phyloP scores from a whole-genome alignment of 2,888 invertebrate genomes.

The Scaptomyza caliginosa region DNA sequence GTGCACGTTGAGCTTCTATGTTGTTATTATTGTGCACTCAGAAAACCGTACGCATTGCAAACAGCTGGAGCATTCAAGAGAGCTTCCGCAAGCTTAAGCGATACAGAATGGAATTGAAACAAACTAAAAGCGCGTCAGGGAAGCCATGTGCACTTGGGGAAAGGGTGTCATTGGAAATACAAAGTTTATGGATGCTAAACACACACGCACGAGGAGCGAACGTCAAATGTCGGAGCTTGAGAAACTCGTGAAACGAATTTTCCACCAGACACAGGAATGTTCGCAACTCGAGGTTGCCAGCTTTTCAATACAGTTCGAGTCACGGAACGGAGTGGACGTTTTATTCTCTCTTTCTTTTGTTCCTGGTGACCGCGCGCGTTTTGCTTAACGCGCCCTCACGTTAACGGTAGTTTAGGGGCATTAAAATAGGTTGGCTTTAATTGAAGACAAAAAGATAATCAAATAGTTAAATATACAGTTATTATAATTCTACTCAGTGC shows the following conservation, averaged over 20 bases:
- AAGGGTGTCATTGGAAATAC: conserved; percentile 78
- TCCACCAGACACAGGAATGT: conserved; percentile 35
- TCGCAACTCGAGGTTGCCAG: conserved; percentile 33
- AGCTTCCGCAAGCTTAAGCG: conserved; percentile 27
- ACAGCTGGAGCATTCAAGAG: conserved; percentile 59
- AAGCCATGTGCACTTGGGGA: conserved; percentile 44
- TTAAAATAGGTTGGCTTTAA: conserved; percentile 8
- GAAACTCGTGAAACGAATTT: conserved; percentile 37
- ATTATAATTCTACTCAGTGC: not conserved
- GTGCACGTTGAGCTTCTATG: conserved; percentile 3
- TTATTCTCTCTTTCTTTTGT: not conserved
- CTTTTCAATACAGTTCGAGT: conserved; percentile 81
- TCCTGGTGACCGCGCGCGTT: conserved; percentile 13
- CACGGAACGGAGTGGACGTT: conserved; percentile 72
- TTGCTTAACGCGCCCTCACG: conserved; percentile 26
- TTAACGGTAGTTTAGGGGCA: conserved; percentile 30
- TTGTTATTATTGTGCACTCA: conserved; percentile 45
- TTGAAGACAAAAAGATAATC: not conserved
- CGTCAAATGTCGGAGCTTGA: conserved; percentile 50
- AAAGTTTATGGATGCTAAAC: conserved; percentile 65
- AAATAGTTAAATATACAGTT: not conserved
- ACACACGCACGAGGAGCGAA: conserved; percentile 38
- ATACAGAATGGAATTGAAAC: conserved; percentile 47
- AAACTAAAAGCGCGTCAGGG: conserved; percentile 16
- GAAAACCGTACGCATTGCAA: conserved; percentile 42